Base-by-base conservation (phyloP, 2,797 vertebrate genomes). In the Microctenopoma lineatum region DNA sequence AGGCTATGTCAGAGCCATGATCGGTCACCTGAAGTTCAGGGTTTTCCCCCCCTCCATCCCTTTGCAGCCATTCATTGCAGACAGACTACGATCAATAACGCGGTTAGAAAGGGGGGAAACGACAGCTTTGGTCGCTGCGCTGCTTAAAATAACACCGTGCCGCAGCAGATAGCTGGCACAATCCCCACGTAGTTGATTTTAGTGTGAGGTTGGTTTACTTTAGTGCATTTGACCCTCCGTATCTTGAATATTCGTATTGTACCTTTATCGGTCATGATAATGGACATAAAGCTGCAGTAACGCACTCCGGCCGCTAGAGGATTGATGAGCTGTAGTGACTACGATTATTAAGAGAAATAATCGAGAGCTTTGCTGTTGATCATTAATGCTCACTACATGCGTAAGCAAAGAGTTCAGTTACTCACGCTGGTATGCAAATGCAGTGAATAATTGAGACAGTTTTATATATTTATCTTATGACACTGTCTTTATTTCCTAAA, bases 21-120 rank as follows among this genome's bases (percentile, higher is more conserved):
- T 95, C 96, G 96, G 97, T 97, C 96, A 97, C 95, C 96, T 96
- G 95, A 96, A 98, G 96, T 98, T 98, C 96, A 97, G 93, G 94
- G 89, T 86, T 92, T 90, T 87, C 80, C 87, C 90, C 89, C 62
- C 89, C 61, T 79, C 77, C 80, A 79, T 83, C 79, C 69, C 77
- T 86, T 94, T 92, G 95, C 92, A 92, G 93, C 91, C 90, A 92
- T 95, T 93, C 93, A 94, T 94, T 93, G 95, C 95, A 95, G 96
- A 95, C 95, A 88, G 93, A 94, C 94, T 87, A 81, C 93, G 90
- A 95, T 95, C 94, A 90, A 95, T 95, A 92, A 87, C 90, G 85
- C 87, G 83, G 81, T 86, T 84, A 80, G 64, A 75, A 79, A 77
- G 81, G 71, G 71, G 66, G 78, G 61, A 84, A 87, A 75, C 77